A percentile compares a stretch with the other conserved stretches of the same genome.
Conservation (phyloP, 1,140 invertebrate species). For the Ephestia elutella region DNA sequence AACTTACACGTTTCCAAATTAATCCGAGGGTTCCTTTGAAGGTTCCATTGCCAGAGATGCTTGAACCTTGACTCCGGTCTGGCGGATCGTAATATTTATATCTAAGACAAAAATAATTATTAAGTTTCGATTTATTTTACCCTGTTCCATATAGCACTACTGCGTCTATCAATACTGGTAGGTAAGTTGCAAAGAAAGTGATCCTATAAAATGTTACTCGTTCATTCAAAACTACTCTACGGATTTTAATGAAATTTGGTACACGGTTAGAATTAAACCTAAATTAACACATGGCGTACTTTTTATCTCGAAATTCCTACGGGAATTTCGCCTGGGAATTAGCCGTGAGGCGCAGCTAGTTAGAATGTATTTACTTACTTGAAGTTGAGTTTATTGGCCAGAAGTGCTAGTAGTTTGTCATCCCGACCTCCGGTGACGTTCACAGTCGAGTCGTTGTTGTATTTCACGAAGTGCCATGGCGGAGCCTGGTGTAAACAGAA, state of each 20-base stretch:
- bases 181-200: too few species aligned
- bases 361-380: too few species aligned
- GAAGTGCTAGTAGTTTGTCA: slow-evolving; percentile 76
- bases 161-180: too few species aligned
- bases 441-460: slow-evolving; percentile 75
- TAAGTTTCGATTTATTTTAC: neutral
- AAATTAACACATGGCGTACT: too few species aligned
- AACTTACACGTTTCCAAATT: slow-evolving; percentile 78
- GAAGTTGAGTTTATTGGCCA: slow-evolving; percentile 81
- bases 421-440: slow-evolving; percentile 80
- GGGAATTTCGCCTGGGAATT: too few species aligned
- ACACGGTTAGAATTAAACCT: too few species aligned
- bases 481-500: slow-evolving; percentile 75
- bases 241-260: too few species aligned
- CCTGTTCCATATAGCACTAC: neutral
- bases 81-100: slow-evolving; percentile 81
- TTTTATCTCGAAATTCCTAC: too few species aligned
- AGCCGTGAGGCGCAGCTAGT: too few species aligned
- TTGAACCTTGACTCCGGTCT: slow-evolving; percentile 79
- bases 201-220: too few species aligned
- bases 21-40: slow-evolving; percentile 81
- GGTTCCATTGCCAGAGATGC: slow-evolving; percentile 76
- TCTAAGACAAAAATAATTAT: slow-evolving; percentile 34
- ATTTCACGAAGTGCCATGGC: slow-evolving; percentile 82
- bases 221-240: too few species aligned